Conservation (phyloP, 2,113 vertebrate genomes). For the Ascaphus truei region DNA sequence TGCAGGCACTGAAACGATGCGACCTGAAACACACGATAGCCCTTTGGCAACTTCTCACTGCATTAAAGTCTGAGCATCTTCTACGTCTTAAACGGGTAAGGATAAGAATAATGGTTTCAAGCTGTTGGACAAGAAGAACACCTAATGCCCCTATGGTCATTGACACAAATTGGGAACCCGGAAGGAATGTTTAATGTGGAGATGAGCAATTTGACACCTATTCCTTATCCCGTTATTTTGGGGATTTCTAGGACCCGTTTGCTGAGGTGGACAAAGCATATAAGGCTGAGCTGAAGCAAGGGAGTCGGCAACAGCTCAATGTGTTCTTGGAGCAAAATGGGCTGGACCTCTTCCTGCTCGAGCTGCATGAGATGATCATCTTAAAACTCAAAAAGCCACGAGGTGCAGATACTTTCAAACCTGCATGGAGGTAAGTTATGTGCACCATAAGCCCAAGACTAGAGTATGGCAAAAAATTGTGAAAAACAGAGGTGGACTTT, state of each 20-base stretch:
- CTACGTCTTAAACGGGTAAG: conserved; percentile 76
- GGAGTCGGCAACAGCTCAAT: conserved; percentile 58
- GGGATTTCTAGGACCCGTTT: conserved; percentile 79
- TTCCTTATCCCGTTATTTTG: accelerated
- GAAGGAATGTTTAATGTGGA: neutral
- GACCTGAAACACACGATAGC: conserved; percentile 72
- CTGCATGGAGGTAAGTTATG: conserved; percentile 75
- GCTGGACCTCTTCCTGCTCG: conserved; percentile 78
- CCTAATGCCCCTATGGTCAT: no score
- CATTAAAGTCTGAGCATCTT: conserved; percentile 82
- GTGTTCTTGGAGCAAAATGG: conserved; percentile 67
- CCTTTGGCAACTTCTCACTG: conserved; percentile 85
- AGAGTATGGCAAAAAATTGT: no score
- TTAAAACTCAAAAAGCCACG: conserved; percentile 63
- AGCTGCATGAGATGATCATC: conserved; percentile 86
- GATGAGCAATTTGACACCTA: neutral
- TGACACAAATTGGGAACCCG: neutral
- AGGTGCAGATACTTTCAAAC: conserved; percentile 55
- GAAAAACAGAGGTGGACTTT: no score
- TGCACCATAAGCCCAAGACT: no score
- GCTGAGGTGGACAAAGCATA: conserved; percentile 60
- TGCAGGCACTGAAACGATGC: conserved; percentile 72
- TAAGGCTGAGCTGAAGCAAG: conserved; percentile 54
- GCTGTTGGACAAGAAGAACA: no score
- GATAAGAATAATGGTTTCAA: no score